Evolutionary conservation across 2,797 vertebrate species (phyloP), one percentile per base, ranked within the genome.

Genomic region (Perodicticus potto): DNA sequence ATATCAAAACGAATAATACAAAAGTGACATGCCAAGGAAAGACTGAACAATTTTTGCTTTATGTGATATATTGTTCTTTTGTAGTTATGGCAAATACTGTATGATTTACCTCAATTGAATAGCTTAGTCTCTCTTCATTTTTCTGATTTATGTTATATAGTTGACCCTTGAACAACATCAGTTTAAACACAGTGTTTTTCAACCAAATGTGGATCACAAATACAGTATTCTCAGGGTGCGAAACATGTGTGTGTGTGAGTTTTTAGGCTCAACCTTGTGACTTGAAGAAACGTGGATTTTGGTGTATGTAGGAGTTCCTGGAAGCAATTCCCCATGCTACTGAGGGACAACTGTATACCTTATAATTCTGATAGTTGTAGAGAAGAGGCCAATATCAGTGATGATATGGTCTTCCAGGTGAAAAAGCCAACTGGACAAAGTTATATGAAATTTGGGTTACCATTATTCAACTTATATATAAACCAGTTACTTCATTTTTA

Each of bases 81-180:
- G 74, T 82, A 57, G 19, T 87, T 82, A 59, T 69, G 53, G 2
- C 81, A 77, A 74, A 94, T 45, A 49, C 43, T 91, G 0, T 81
- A 70, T 95, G 81, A 55, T 94, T 85, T 80, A 76, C 83, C 43
- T 94, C 43, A 77, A 76, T 45, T 74, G 76, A 93, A 87, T 85
- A 65, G 27, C 7, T 1, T 67, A 61, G 78, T 89, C 94, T 89
- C 43, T 80, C 16, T 90, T 95, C 40, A 82, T 84, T 92, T 96
- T 83, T 22, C 40, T 32, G 1, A 76, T 90, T 86, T 95, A 94
- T 89, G 34, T 87, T 70, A 73, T 78, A 57, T 16, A 27, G n/a
- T 80, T 59, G 77, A 59, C 55, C 53, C n/a, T 37, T 16, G 13
- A 10, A 80, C 7, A 59, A 37, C 13, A 57, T 14, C 4, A 23